Conservation (phyloP, 1,140 invertebrate genomes). For the Helicoverpa armigera region DNA sequence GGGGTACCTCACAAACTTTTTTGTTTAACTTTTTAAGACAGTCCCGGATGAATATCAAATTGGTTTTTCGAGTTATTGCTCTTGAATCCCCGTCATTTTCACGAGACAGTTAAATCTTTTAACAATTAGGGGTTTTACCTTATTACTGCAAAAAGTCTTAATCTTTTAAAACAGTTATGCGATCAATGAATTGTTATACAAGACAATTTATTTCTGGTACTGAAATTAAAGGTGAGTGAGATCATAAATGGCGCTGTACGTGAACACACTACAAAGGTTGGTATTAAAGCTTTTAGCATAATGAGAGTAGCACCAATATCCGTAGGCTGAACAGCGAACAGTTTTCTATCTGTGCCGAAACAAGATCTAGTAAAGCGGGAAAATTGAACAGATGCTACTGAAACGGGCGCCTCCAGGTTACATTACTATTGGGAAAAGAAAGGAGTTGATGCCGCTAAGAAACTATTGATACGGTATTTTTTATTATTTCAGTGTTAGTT, state of each 20-base stretch:
- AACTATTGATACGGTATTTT: constrained; percentile 47
- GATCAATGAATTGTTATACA: no score
- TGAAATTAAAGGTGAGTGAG: no score
- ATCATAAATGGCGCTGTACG: no score
- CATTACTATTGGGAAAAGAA: constrained; percentile 61
- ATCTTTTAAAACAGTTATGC: no score
- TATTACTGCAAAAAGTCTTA: no score
- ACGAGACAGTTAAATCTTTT: no score
- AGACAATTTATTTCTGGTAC: no score
- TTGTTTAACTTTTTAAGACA: background rate
- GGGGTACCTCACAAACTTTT: background rate
- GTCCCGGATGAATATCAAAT: background rate
- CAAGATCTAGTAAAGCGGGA: constrained; percentile 62
- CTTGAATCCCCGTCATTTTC: background rate
- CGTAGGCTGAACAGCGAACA: constrained; percentile 40
- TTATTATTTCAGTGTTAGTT: background rate
- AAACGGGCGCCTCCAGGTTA: constrained; percentile 70
- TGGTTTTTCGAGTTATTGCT: background rate
- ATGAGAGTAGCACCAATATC: constrained; percentile 65
- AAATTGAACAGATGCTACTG: constrained; percentile 74
- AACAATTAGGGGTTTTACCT: no score
- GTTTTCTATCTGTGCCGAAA: constrained; percentile 58
- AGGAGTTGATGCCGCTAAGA: constrained; percentile 47
- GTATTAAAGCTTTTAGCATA: constrained; percentile 57
- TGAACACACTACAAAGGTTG: constrained; percentile 16